phyloP scores from a whole-genome alignment of 2,888 invertebrate genomes.

The Meloe dianella region DNA sequence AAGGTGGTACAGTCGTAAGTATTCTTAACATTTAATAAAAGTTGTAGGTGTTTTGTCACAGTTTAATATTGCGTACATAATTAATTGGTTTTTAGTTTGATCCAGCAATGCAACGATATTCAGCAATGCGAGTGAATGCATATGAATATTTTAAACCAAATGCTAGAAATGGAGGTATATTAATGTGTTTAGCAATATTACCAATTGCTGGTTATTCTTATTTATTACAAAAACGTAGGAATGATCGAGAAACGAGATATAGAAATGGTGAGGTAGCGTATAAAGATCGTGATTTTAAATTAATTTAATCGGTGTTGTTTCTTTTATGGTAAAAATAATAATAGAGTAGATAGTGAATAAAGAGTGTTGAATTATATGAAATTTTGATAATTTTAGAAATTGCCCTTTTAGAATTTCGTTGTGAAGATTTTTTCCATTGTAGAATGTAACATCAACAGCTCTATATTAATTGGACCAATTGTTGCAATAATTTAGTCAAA shows the following conservation, averaged over 20 bases:
- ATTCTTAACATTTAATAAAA: not conserved
- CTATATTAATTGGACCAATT: too few relatives aligned
- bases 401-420: too few relatives aligned
- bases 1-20: constrained; percentile 77
- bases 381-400: too few relatives aligned
- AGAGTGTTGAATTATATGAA: not conserved
- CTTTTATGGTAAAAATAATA: constrained; percentile 18
- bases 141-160: constrained; percentile 74
- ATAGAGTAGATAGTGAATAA: constrained; percentile 9
- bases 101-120: constrained; percentile 74
- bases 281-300: constrained; percentile 74
- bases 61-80: too few relatives aligned
- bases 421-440: too few relatives aligned
- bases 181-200: constrained; percentile 60
- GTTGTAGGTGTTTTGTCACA: constrained; percentile 27
- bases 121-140: constrained; percentile 71
- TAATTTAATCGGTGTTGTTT: constrained; percentile 62
- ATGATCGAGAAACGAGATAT: constrained; percentile 63
- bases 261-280: constrained; percentile 78
- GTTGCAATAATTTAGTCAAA: too few relatives aligned
- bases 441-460: too few relatives aligned
- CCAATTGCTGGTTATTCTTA: constrained; percentile 66
- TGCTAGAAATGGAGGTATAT: constrained; percentile 53
- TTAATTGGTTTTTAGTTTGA: constrained; percentile 73
- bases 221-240: constrained; percentile 62